A percentile compares a stretch with the other conserved stretches of the same genome.
These are phyloP conservation scores for Listrodromus nycthemerus DNA, from an alignment of 2,888 invertebrate species.

Conservation along the genomic window DNA sequence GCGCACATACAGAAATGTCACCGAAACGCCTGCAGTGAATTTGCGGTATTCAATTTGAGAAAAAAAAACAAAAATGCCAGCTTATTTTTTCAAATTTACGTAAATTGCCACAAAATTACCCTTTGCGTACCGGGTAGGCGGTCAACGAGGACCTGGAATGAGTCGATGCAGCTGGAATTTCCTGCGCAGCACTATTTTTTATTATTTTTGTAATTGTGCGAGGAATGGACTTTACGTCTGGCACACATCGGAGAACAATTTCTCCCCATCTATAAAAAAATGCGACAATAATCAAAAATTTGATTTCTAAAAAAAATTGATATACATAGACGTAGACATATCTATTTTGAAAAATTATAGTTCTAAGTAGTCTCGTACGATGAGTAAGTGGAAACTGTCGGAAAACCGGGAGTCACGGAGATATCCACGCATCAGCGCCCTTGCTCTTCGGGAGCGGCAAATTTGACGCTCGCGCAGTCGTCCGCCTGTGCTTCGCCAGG, in stretches of 20 bases:
- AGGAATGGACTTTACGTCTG: no score
- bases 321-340: neutral
- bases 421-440: slow-evolving; percentile 15
- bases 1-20: slow-evolving; percentile 3
- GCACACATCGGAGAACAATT: no score
- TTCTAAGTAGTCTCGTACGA: neutral
- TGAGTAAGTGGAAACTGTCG: neutral
- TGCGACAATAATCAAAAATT: no score
- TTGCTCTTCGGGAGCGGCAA: slow-evolving; percentile 63
- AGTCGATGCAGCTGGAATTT: no score
- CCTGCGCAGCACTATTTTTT: no score
- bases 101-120: neutral
- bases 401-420: neutral
- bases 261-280: no score
- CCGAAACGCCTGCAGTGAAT: neutral
- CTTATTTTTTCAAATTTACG: neutral
- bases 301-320: no score
- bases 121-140: no score
- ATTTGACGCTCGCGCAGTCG: slow-evolving; percentile 68
- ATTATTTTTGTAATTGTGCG: no score
- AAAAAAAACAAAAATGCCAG: neutral
- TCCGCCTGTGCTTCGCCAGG: slow-evolving; percentile 35
- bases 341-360: neutral
- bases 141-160: no score
- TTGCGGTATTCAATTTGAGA: neutral